Evolutionary conservation across 2,888 invertebrate genomes (phyloP), one percentile per base, ranked within the genome.

Genomic region (Cheiracanthium punctorium): DNA sequence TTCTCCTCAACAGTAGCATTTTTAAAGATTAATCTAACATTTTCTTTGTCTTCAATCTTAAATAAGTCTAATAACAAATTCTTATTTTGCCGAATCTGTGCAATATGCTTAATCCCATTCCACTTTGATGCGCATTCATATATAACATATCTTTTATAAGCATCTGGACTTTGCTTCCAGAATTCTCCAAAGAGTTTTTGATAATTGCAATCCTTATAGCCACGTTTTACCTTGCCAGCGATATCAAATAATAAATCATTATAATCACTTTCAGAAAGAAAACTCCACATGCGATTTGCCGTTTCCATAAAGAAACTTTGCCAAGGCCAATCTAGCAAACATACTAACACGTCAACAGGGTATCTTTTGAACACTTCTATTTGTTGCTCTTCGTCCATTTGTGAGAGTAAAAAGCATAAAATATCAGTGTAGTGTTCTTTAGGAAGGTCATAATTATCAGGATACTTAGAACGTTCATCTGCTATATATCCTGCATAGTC

Each of bases 401-500:
- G 71, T 71, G 76, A 81, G 52, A 86, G 70, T 71, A 86, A 71
- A 75, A 86, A 79, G 67, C 79, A 84, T 84, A 84, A 72, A 79
- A 79, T 73, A 67, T 84, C 84, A 73, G 73, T 32, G 37, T 84
- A 69, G 20, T 84, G 52, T 33, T 73, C 67, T 29, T 72, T 65
- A 73, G 79, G 79, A 79, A 72, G 20, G 29, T 73, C 72, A 37
- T 70, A 75, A 67, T n/a, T 24, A 30, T 58, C 0, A 32, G 10
- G 28, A 67, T 20, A 67, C 52, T 24, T 33, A 82, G 70, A 76
- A 48, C 67, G 73, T 73, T 37, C 73, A 0, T 67, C 32, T 84
- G 77, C 73, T 79, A 79, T 58, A 48, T 69, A 79, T 48, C 73
- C 73, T 72, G 73, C 69, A 79, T n/a, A n/a, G n/a, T n/a, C n/a